Evolutionary conservation across 2,113 vertebrate genomes (phyloP), one percentile per base, ranked within the genome.

Genomic region (Choloepus hoffmanni): DNA sequence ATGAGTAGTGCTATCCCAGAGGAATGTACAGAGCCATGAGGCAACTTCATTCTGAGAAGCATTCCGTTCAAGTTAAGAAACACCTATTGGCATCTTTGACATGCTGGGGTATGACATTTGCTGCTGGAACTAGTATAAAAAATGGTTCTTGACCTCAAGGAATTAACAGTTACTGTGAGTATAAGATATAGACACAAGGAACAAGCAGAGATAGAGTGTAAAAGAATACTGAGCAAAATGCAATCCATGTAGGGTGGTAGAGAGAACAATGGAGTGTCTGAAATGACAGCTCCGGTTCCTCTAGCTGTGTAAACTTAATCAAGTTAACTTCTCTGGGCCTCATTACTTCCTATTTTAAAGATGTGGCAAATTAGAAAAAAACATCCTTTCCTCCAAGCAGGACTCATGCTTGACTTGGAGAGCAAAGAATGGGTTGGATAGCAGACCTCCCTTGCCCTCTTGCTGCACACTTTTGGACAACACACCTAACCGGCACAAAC

Each of bases 321-420:
- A 18, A n/a, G 58, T 94, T 85, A 18, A 4, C 53, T 70, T 79
- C 26, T 45, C 79, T 78, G 60, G 62, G 30, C 62, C 36, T 82
- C n/a, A 26, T 90, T 92, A 26, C 36, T 48, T 70, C 60, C 60
- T 63, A 18, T 87, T 94, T 83, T 73, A 92, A 96, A 84, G 36
- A 12, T 87, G 5, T 48, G 5, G 18, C 53, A 8, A 81, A 89
- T 90, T 74, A 74, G 16, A 45, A 63, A 78, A 94, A 79, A 36
- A 63, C 0, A 60, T n/a, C 6, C 16, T 65, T 94, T 40, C 18
- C 43, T 6, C 19, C 3, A 30, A 45, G 40, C 45, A 77, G 24
- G 13, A 14, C 62, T 73, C 50, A 12, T 30, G 81, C 19, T n/a
- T 50, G 9, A 19, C 30, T 95, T 77, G 30, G 19, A 55, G 90